phyloP scores from a whole-genome alignment of 2,888 invertebrate species.

The Chorisops tibialis region DNA sequence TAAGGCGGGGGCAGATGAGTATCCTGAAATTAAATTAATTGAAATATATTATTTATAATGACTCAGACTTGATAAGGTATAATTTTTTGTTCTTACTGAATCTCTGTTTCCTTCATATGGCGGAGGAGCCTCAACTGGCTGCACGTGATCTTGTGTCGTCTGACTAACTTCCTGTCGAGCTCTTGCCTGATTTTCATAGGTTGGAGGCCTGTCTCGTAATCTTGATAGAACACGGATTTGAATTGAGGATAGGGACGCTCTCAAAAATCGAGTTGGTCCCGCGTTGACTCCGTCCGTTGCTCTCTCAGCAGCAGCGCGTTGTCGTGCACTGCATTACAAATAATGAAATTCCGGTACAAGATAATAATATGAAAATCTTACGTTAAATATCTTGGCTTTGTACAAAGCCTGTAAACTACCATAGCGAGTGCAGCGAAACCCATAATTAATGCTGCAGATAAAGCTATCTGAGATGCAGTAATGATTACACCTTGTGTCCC shows the following conservation, averaged over 20 bases:
- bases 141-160: not conserved
- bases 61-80: not conserved
- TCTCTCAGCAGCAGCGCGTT: conserved; percentile 29
- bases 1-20: conserved; percentile 35
- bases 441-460: conserved; percentile 39
- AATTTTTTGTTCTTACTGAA: conserved; percentile 6
- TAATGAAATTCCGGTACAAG: no score
- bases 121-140: conserved; percentile 35
- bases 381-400: conserved; percentile 36
- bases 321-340: conserved; percentile 31
- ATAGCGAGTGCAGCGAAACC: conserved; percentile 38
- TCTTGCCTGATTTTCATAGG: conserved; percentile 33
- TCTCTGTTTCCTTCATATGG: conserved; percentile 33
- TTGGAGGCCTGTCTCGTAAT: conserved; percentile 38
- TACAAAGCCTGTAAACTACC: conserved; percentile 38
- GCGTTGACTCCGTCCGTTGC: conserved; percentile 27
- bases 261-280: conserved; percentile 29
- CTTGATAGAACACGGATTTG: conserved; percentile 37
- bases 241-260: conserved; percentile 38
- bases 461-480: conserved; percentile 39
- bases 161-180: not conserved
- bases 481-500: conserved; percentile 31
- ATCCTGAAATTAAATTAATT: conserved; percentile 22
- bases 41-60: not conserved
- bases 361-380: no score